Evolutionary conservation across 2,797 vertebrate species (phyloP), one percentile per base, ranked within the genome.

Genomic region (Pteronotus mesoamericanus): DNA sequence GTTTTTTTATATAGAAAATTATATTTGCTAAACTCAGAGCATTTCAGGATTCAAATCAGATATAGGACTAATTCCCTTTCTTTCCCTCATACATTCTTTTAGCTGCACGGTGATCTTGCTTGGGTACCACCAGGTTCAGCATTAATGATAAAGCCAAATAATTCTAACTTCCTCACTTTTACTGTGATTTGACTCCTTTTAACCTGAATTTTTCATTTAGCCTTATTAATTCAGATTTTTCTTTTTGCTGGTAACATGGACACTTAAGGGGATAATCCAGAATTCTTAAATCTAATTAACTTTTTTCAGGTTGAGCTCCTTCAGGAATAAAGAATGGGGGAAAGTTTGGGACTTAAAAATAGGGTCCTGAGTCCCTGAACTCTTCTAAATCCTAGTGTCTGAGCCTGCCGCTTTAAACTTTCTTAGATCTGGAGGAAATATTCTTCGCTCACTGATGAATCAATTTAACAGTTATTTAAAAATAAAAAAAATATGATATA

Each of bases 1-100:
- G 6, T 53, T 88, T 46, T 96, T 83, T 10, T 69, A 59, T 55
- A 94, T 95, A 59, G 16, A 22, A 48, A 95, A 57, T 72, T 14
- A 18, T 88, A 15, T 6, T 32, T 87, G 22, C 48, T 91, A 97
- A 91, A 94, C 9, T 24, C 66, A 96, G 94, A 24, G 34, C 19
- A 68, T 46, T 85, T 90, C n/a, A 77, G 6, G 18, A 95, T 85
- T 98, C 92, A 88, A 37, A 86, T 0, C 34, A 82, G 12, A 16
- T 16, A 69, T 32, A 79, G 59, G 22, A 32, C 0, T 51, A 82
- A 78, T 68, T 72, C 39, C 2, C 14, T 74, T 95, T 88, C 61
- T 77, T 74, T 75, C 39, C 14, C 1, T 86, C 37, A 42, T 12
- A 77, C 8, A 16, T 3, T 80, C 14, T 93, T 89, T 16, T 29